A percentile compares a stretch with the other conserved stretches of the same genome.
phyloP scores from a whole-genome alignment of 2,888 invertebrate species.

The Pinctada fucata region DNA sequence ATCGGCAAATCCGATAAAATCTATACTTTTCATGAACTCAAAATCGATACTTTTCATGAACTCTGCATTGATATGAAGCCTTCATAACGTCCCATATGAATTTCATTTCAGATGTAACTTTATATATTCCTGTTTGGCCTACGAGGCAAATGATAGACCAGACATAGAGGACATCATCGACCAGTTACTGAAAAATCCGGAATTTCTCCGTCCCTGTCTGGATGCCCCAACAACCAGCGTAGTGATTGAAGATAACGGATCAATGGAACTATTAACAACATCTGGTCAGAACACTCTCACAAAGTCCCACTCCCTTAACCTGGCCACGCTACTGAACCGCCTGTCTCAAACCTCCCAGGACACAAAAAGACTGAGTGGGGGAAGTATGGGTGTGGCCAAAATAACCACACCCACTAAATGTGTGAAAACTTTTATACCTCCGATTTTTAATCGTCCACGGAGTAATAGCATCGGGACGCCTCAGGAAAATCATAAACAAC shows the following conservation, averaged over 20 bases:
- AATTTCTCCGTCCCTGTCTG: conserved; percentile 87
- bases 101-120: conserved; percentile 82
- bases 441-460: conserved; percentile 41
- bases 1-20: too few species aligned
- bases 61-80: not conserved
- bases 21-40: too few species aligned
- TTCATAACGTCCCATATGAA: too few species aligned
- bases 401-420: conserved; percentile 39
- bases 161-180: conserved; percentile 88
- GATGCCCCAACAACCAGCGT: conserved; percentile 86
- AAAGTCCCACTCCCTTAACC: conserved; percentile 51
- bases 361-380: conserved; percentile 52
- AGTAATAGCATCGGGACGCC: conserved; percentile 56
- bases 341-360: conserved; percentile 58
- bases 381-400: conserved; percentile 40
- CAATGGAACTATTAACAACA: conserved; percentile 78
- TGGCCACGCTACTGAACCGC: conserved; percentile 51
- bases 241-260: conserved; percentile 84
- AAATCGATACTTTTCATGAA: too few species aligned
- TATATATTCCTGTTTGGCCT: conserved; percentile 88
- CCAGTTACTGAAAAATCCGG: conserved; percentile 86
- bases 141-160: conserved; percentile 84
- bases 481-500: conserved; percentile 36
- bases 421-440: conserved; percentile 57
- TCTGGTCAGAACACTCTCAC: conserved; percentile 62